Evolutionary conservation across 1,140 invertebrate species (phyloP).

Genomic region (Aphelinus atriplicis): DNA sequence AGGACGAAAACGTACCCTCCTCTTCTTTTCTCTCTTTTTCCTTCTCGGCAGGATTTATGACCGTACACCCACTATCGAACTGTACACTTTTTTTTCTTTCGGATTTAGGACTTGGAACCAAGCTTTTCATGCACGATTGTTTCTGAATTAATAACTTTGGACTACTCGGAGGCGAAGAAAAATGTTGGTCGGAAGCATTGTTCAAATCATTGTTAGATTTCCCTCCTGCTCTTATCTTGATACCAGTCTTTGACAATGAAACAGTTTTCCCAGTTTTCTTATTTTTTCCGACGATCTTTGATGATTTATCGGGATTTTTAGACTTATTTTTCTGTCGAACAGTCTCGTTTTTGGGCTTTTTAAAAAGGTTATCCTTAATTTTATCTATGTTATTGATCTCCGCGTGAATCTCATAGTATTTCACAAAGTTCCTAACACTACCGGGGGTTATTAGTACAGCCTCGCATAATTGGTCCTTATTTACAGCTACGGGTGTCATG

Average conservation of each 20-base stretch:
- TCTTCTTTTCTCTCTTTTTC: slow-evolving; percentile 9
- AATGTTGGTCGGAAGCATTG: background rate
- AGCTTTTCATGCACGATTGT: slow-evolving; percentile 44
- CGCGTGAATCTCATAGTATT: slow-evolving; percentile 58
- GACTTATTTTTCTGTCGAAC: slow-evolving; percentile 21
- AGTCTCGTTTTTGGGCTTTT: slow-evolving; percentile 11
- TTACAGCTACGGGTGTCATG: slow-evolving; percentile 59
- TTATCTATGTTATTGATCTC: slow-evolving; percentile 43
- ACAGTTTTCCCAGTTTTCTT: slow-evolving; percentile 9
- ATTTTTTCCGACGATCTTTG: slow-evolving; percentile 8
- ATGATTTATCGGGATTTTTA: slow-evolving; percentile 11
- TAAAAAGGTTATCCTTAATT: slow-evolving; percentile 41
- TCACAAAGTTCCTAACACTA: slow-evolving; percentile 61
- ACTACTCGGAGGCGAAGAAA: background rate
- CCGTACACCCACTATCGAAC: slow-evolving; percentile 53
- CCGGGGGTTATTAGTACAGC: slow-evolving; percentile 57
- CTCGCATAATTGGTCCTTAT: slow-evolving; percentile 56
- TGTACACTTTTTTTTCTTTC: slow-evolving; percentile 56
- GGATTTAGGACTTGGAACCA: slow-evolving; percentile 26
- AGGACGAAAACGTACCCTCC: slow-evolving; percentile 32
- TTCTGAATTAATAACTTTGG: background rate
- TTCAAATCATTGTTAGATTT: background rate
- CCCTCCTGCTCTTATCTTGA: background rate
- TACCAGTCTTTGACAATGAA: background rate
- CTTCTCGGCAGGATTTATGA: slow-evolving; percentile 40